Conservation (phyloP, 2,113 vertebrate species). For the Plotosus lineatus region DNA sequence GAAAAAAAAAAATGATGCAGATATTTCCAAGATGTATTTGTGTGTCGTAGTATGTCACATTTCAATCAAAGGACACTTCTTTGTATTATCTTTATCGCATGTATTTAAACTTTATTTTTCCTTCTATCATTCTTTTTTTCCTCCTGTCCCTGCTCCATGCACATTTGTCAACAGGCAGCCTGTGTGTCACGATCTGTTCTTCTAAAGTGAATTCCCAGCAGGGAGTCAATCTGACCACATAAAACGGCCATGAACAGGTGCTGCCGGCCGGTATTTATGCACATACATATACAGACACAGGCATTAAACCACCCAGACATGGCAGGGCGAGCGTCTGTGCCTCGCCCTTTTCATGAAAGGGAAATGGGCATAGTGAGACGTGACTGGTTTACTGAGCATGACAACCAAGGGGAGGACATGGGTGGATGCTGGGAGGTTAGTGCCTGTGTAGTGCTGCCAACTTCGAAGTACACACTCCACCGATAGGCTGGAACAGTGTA, state of each 20-base stretch:
- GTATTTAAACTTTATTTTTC: not conserved
- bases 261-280: constrained; percentile 9
- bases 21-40: not conserved
- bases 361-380: constrained; percentile 45
- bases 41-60: constrained; percentile 17
- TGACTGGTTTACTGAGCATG: constrained; percentile 50
- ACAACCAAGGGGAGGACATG: constrained; percentile 37
- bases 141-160: not conserved
- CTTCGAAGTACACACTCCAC: constrained; percentile 22
- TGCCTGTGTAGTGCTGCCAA: constrained; percentile 44
- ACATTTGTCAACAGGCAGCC: not conserved
- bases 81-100: not conserved
- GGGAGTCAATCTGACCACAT: constrained; percentile 19
- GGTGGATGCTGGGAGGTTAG: constrained; percentile 5
- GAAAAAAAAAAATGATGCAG: not conserved
- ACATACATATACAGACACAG: constrained; percentile 27
- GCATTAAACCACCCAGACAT: constrained; percentile 32
- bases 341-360: constrained; percentile 48
- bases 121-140: too few relatives aligned
- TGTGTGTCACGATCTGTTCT: not conserved
- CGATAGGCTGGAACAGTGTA: constrained; percentile 41
- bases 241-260: constrained; percentile 47
- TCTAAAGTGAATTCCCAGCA: constrained; percentile 12
- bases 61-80: not conserved
- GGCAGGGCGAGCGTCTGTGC: constrained; percentile 5